Base-by-base conservation (phyloP, 2,888 invertebrate genomes). In the Cephus spinipes region DNA sequence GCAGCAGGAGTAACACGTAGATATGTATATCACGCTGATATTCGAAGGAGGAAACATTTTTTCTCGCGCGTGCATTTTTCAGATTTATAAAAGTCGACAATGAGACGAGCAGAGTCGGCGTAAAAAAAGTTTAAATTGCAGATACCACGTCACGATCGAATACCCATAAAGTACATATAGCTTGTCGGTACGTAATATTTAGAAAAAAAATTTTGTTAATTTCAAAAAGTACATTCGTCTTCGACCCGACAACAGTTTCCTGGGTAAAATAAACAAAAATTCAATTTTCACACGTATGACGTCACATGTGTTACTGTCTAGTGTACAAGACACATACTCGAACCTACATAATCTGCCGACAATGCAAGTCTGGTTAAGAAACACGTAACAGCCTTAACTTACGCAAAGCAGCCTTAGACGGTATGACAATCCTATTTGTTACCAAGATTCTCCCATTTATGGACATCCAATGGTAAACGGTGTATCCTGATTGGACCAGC, bases 361-460 rank as follows among this genome's bases (percentile, higher is more conserved):
- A 23, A 4, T 55, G 55, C 23, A 55, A 23, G 23, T 23, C 23
- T 55, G 6, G 0, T 9, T 23, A 55, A 55, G 55, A 55, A 55
- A 55, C 55, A 55, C 55, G 55, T 77, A 77, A 75, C 69, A 74
- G 74, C 55, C 69, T 77, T 77, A 77, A 74, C 77, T 74, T 71
- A 55, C 33, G 75, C 33, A 69, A 75, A 77, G 75, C 74, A 69
- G 68, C 77, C 74, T 77, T 77, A 75, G 68, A 77, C 77, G 77
- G 77, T 75, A 77, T 77, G 74, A 30, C 75, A 40, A 77, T 77
- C 77, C 35, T 69, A 77, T 77, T 77, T 77, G 55, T 31, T n/a
- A 31, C 68, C n/a, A 35, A 34, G 36, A 35, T 35, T n/a, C 74
- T 34, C 69, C 12, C 74, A 30, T 15, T 12, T 33, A 33, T 33